Conservation (phyloP, 2,113 vertebrate species). For the Marmota monax region DNA sequence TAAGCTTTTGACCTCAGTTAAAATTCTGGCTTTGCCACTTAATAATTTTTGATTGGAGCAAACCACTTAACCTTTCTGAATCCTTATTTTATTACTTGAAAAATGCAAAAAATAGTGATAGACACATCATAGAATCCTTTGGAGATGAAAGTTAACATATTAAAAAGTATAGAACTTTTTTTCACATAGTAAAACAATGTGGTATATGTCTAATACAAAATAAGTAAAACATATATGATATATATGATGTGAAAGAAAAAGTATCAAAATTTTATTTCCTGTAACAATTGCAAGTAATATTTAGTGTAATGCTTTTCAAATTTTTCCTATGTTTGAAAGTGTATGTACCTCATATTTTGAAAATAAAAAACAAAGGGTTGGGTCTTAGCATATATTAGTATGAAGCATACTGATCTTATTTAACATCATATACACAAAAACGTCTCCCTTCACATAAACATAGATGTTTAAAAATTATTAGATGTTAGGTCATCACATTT, state of each 20-base stretch:
- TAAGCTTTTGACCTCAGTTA: background rate
- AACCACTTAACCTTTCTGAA: background rate
- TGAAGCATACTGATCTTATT: background rate
- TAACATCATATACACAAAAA: background rate
- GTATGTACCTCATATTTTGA: background rate
- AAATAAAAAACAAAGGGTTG: background rate
- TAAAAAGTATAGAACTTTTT: background rate
- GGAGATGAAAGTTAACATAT: background rate
- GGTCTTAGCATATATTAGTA: background rate
- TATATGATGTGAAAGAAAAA: background rate
- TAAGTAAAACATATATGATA: background rate
- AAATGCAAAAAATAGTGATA: background rate
- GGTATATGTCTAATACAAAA: background rate
- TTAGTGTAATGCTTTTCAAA: background rate
- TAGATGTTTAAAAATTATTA: background rate
- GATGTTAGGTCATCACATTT: background rate
- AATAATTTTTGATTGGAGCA: background rate
- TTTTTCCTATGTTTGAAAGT: background rate
- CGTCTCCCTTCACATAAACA: background rate
- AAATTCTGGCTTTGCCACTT: background rate
- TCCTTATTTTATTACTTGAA: background rate
- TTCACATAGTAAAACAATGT: background rate
- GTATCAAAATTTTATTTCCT: background rate
- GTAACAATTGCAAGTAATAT: background rate
- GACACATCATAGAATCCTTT: too few species aligned